Base-by-base conservation (phyloP, 1,140 invertebrate genomes). In the Patella vulgata region DNA sequence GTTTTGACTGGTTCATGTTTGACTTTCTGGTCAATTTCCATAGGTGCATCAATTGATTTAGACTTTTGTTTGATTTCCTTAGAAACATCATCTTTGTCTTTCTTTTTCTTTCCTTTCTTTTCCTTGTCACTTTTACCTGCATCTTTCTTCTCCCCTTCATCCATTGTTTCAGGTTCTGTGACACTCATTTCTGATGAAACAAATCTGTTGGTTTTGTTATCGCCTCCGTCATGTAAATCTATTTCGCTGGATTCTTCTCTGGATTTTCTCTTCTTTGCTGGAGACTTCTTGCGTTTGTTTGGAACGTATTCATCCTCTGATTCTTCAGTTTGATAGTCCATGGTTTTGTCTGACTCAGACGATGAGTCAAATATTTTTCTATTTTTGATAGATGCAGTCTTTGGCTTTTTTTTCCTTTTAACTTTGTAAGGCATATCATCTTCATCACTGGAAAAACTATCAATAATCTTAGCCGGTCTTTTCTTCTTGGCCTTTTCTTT, bases 401-500 rank as follows among this genome's bases (percentile, higher is more conserved):
- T 61, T 52, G 11, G 36, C 40, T 46, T 52, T 44, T 65, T 73
- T 52, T 57, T 66, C 51, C 42, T 59, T 61, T 44, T 74, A 53
- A 57, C 47, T 48, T 56, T 65, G 28, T 33, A 36, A 42, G 9
- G 63, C 56, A 53, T 56, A 36, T 69, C 67, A 36, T 63, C 56
- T 27, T 66, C 68, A 47, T 70, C 68, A 54, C 23, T 43, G 25
- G 71, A 70, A 28, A 65, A 67, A 28, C 68, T 73, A 9, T 64
- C 64, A 47, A 63, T 64, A 17, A 66, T 53, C 42, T 59, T 43
- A 12, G 59, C 48, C 25, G 62, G 46, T 43, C 47, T 75, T 64
- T 68, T 57, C 39, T 50, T 46, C 43, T 66, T 47, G 47, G 63
- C 75, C 72, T 79, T 82, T 63, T 68, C 75, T 64, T 53, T 71